phyloP scores from a whole-genome alignment of 2,888 invertebrate species.

The Seira musarum region DNA sequence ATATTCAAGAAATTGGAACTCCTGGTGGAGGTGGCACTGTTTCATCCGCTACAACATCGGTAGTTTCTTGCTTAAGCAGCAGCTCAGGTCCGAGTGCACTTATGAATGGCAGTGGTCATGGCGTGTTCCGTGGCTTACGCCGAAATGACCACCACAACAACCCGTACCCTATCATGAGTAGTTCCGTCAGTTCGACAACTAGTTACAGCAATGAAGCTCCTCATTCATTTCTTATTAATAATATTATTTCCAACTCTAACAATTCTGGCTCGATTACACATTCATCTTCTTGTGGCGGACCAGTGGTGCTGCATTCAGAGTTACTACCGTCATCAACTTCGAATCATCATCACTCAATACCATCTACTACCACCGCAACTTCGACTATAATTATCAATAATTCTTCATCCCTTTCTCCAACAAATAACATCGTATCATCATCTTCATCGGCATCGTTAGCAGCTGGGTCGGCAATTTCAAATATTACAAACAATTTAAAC shows the following conservation, averaged over 20 bases:
- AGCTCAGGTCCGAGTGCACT: constrained; percentile 65
- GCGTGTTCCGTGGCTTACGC: constrained; percentile 69
- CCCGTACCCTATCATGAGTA: constrained; percentile 55
- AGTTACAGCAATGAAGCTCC: constrained; percentile 53
- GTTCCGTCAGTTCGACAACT: constrained; percentile 55
- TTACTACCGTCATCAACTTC: constrained; percentile 47
- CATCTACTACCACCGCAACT: constrained; percentile 47
- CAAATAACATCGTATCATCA: constrained; percentile 69
- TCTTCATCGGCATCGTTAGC: constrained; percentile 72
- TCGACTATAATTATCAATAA: constrained; percentile 49
- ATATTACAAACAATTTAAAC: constrained; percentile 58
- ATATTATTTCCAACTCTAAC: constrained; percentile 32
- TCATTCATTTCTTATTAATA: constrained; percentile 51
- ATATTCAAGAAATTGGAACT: constrained; percentile 40
- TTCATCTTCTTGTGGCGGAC: constrained; percentile 47
- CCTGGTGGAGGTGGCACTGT: constrained; percentile 40
- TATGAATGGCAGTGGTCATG: constrained; percentile 65
- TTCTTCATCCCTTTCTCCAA: constrained; percentile 72
- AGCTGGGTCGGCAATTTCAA: constrained; percentile 21
- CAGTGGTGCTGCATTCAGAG: constrained; percentile 58
- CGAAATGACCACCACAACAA: constrained; percentile 43
- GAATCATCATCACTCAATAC: constrained; percentile 52
- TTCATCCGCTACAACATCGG: constrained; percentile 29
- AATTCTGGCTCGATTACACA: constrained; percentile 34
- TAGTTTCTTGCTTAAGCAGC: constrained; percentile 58